phyloP scores from a whole-genome alignment of 2,113 vertebrate genomes.

The Dunckerocampus dactyliophorus region DNA sequence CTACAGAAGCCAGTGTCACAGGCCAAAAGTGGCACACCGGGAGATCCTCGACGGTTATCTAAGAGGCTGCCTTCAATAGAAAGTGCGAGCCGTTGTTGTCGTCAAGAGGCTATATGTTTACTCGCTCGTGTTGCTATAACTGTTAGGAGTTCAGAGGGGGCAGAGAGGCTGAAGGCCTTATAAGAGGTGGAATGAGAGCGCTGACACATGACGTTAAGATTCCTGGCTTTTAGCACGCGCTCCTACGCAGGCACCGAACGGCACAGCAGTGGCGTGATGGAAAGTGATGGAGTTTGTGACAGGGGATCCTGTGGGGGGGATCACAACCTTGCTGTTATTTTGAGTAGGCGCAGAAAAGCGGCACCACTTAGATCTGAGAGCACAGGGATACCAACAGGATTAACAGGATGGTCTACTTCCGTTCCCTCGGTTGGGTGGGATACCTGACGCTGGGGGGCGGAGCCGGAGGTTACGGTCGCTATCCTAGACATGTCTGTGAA shows the following conservation, averaged over 20 bases:
- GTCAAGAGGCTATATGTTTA: conserved; percentile 1
- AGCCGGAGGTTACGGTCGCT: conserved; percentile 55
- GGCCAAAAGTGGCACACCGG: conserved; percentile 23
- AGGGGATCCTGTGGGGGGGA: conserved; percentile 31
- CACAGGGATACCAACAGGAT: conserved; percentile 55
- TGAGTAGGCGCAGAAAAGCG: conserved; percentile 47
- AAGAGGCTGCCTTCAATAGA: conserved; percentile 3
- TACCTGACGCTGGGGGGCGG: conserved; percentile 58
- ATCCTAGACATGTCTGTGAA: conserved; percentile 61
- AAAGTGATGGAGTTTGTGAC: conserved; percentile 51
- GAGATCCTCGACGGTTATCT: conserved; percentile 26
- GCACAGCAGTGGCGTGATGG: conserved; percentile 55
- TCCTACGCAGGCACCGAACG: conserved; percentile 30
- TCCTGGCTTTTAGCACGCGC: conserved; percentile 42
- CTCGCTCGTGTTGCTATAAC: conserved; percentile 27
- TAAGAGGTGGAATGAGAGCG: conserved; percentile 55
- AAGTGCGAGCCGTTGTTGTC: conserved; percentile 10
- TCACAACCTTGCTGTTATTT: conserved; percentile 57
- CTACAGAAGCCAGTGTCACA: conserved; percentile 32
- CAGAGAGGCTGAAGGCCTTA: conserved; percentile 45
- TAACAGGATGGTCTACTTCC: conserved; percentile 64
- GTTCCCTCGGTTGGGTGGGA: conserved; percentile 51
- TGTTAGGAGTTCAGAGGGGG: conserved; percentile 23
- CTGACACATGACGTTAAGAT: conserved; percentile 42
- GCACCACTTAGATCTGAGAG: conserved; percentile 52